Base-by-base conservation (phyloP, 1,140 invertebrate species). In the Bradysia coprophila region DNA sequence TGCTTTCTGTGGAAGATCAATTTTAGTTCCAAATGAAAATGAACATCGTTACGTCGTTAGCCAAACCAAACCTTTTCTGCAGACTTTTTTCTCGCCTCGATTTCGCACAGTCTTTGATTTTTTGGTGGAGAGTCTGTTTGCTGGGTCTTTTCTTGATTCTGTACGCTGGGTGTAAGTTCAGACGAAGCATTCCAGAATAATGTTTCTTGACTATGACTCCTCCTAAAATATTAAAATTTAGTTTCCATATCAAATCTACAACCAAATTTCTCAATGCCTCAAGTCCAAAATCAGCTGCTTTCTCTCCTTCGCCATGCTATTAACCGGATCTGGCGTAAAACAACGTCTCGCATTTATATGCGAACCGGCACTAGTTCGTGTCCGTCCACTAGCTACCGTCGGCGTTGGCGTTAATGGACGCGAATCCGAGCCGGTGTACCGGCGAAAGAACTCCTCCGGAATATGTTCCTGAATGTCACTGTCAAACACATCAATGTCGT, bases 351-450 rank as follows among this genome's bases (percentile, higher is more conserved):
- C 53, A 40, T 50, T 51, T 3, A 51, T 49, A 40, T 57, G 57
- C 10, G 57, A 59, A 4, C 51, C 53, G 0, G 51, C 48, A 43
- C 56, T 59, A 16, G 58, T 63, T 23, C 60, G 49, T 2, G 65
- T 68, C 9, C 61, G 56, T 4, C 65, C 72, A 51, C 75, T 80
- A 1, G 72, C 75, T 3, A 79, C 62, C 2, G 77, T 81, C 0
- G 78, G 76, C 0, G 77, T 71, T 10, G 81, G 81, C 0, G 79
- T 84, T 45, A 77, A 57, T 2, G 81, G 78, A 28, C 81, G 64
- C 1, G 81, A 85, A 52, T 85, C 81, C 3, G 78, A 83, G 47
- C 83, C 80, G 1, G 81, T 79, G 47, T 84, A 86, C 44, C 75
- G 75, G 15, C 62, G 62, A 55, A 75, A 71, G 19, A 73, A 49